phyloP scores from a whole-genome alignment of 2,888 invertebrate species.

The Nycteola revayana region DNA sequence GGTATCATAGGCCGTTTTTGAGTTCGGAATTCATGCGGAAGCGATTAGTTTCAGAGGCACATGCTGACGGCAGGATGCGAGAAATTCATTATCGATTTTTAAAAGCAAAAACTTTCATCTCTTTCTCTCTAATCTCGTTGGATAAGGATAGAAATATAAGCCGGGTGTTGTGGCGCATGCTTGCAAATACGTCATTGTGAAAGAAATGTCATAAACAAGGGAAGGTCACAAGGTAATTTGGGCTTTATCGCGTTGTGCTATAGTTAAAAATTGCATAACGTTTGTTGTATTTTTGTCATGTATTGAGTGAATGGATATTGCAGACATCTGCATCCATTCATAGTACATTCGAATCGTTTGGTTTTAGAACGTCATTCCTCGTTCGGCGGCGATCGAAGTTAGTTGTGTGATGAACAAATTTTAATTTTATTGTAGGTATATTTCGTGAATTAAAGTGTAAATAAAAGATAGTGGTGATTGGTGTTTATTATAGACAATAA shows the following conservation, averaged over 20 bases:
- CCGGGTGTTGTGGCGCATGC: constrained; percentile 50
- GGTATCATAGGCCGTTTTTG: constrained; percentile 29
- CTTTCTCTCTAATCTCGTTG: constrained; percentile 23
- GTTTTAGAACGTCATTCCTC: constrained; percentile 23
- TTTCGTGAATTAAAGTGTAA: not conserved
- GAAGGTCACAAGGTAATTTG: not conserved
- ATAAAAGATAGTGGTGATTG: not conserved
- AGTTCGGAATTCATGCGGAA: constrained; percentile 49
- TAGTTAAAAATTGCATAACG: constrained; percentile 15
- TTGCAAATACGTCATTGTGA: constrained; percentile 41
- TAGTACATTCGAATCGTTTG: constrained; percentile 12
- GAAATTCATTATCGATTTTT: constrained; percentile 72
- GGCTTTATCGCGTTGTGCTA: rapidly evolving
- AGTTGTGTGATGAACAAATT: not conserved
- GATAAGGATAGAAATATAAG: constrained; percentile 36
- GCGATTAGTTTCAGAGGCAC: constrained; percentile 76
- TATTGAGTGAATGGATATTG: constrained; percentile 5
- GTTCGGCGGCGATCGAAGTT: constrained; percentile 4
- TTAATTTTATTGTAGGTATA: not conserved
- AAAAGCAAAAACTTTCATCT: constrained; percentile 48
- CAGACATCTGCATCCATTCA: constrained; percentile 45
- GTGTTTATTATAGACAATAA: not conserved
- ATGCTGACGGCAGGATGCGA: constrained; percentile 75
- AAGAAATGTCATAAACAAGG: not conserved
- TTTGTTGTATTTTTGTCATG: constrained; percentile 5